A percentile compares a stretch with the other conserved stretches of the same genome.
These are phyloP conservation scores for Turritopsis dohrnii DNA, from an alignment of 30 jellyfish, hydroid and myxozoan genomes.

Conservation along the genomic window DNA sequence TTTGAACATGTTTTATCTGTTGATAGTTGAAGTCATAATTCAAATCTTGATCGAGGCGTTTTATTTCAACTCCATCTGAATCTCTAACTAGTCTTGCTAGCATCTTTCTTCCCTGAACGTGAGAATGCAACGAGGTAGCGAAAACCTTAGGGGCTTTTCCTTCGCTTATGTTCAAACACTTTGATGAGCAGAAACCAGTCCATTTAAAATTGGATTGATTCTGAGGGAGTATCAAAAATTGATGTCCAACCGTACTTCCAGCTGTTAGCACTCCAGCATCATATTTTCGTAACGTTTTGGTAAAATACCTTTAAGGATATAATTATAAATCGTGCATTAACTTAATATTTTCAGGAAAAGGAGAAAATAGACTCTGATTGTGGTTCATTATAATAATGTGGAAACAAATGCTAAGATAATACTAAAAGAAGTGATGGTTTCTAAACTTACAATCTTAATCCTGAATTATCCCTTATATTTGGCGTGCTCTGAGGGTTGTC, in stretches of 20 bases:
- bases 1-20: neutral
- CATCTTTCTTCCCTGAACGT: constrained; percentile 30
- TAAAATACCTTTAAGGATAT: neutral
- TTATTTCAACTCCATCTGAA: constrained; percentile 34
- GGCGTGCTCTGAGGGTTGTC: constrained; percentile 38
- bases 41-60: constrained; percentile 35
- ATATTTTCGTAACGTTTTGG: neutral
- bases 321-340: too few species aligned
- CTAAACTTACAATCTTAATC: constrained; percentile 21
- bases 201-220: constrained; percentile 5
- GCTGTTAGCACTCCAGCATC: neutral
- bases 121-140: constrained; percentile 54
- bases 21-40: constrained; percentile 49
- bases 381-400: neutral
- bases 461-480: constrained; percentile 37
- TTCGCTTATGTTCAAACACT: constrained; percentile 16
- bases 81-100: constrained; percentile 34
- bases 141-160: constrained; percentile 32
- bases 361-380: too few species aligned
- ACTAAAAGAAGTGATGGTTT: neutral
- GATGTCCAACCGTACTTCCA: neutral
- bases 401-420: too few species aligned
- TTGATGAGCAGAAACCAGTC: constrained; percentile 23
- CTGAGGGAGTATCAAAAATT: constrained; percentile 24
- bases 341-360: too few species aligned